phyloP scores from a whole-genome alignment of 2,113 vertebrate species.

The Aptenodytes patagonicus region DNA sequence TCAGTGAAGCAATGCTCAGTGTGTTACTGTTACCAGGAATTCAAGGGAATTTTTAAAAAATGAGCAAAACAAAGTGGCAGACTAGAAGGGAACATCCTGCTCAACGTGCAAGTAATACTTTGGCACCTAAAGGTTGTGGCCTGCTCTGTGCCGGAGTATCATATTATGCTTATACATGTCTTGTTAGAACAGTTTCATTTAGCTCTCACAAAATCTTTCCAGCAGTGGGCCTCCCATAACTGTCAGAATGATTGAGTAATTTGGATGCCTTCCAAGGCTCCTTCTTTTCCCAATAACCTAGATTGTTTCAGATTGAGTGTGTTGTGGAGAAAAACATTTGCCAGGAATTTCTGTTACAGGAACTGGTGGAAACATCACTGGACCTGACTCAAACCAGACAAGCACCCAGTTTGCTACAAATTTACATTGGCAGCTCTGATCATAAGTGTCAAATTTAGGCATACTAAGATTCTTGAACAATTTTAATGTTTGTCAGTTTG shows the following conservation, averaged over 20 bases:
- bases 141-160: not conserved
- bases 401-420: not conserved
- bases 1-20: not conserved
- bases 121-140: not conserved
- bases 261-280: not conserved
- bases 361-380: not conserved
- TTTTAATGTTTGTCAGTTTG: not conserved
- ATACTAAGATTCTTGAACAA: not conserved
- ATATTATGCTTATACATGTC: not conserved
- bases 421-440: not conserved
- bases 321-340: not conserved
- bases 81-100: not conserved
- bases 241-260: not conserved
- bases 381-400: not conserved
- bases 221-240: not conserved
- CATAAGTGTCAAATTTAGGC: not conserved
- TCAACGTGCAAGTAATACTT: not conserved
- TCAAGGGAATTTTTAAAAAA: not conserved
- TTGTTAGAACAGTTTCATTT: not conserved
- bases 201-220: not conserved
- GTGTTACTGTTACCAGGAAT: not conserved
- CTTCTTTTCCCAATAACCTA: constrained; percentile 4
- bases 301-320: not conserved
- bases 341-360: not conserved
- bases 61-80: not conserved